Evolutionary conservation across 2,888 invertebrate species (phyloP).

Genomic region (Lampropteryx suffumata): DNA sequence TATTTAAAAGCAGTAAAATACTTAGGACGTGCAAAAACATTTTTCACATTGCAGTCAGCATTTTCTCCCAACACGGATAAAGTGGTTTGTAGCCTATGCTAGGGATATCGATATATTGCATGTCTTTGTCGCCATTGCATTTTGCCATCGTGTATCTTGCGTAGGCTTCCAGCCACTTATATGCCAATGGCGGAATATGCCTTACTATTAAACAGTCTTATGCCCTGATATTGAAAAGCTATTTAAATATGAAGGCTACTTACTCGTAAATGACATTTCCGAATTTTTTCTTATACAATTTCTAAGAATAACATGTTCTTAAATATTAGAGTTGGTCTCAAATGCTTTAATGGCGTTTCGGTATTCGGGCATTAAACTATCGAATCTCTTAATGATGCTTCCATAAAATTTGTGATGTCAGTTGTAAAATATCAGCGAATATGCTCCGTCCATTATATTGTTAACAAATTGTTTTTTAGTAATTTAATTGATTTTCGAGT

Average conservation of each 20-base stretch:
- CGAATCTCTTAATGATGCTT: conserved; percentile 36
- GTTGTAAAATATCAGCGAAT: conserved; percentile 58
- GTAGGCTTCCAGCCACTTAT: background rate
- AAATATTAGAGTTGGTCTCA: too few relatives aligned
- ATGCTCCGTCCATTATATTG: conserved; percentile 70
- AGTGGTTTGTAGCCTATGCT: background rate
- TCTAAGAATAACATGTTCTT: too few relatives aligned
- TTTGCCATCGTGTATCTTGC: background rate
- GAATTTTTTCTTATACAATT: too few relatives aligned
- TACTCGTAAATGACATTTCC: too few relatives aligned
- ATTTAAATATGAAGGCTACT: too few relatives aligned
- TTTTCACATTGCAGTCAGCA: conserved; percentile 1
- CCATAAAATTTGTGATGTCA: conserved; percentile 46
- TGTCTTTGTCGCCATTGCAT: too few relatives aligned
- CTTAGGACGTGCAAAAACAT: background rate
- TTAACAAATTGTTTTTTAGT: conserved; percentile 36
- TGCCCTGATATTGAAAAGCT: too few relatives aligned
- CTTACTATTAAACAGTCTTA: too few relatives aligned
- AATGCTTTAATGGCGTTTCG: too few relatives aligned
- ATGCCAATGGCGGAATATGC: background rate
- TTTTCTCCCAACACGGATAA: background rate
- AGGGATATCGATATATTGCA: too few relatives aligned
- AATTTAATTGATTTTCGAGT: conserved; percentile 21
- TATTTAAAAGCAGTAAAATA: conserved; percentile 3
- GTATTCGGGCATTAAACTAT: conserved; percentile 7